Conservation (phyloP, 2,113 vertebrate genomes). For the Spermophilus dauricus region DNA sequence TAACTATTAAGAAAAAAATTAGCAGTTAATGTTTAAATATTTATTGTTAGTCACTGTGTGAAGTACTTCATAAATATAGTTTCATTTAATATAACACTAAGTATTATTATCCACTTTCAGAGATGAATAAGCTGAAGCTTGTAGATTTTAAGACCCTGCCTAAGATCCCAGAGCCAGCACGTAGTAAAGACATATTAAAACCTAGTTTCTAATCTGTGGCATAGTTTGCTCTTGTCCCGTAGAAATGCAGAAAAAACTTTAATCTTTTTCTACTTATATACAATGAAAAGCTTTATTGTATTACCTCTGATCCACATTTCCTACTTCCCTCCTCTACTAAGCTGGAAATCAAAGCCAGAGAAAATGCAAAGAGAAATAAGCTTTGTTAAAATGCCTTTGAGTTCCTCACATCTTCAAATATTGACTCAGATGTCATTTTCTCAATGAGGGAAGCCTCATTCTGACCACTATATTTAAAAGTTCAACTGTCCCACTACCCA, state of each 20-base stretch:
- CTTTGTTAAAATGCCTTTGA: conserved; percentile 29
- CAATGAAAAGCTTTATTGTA: conserved; percentile 24
- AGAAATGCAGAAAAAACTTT: background rate
- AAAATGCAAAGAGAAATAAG: conserved; percentile 44
- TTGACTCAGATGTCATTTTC: conserved; percentile 37
- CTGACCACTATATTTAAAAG: conserved; percentile 34
- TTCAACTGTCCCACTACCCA: background rate
- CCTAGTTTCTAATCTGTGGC: background rate
- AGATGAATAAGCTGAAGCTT: background rate
- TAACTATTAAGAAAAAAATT: conserved; percentile 23
- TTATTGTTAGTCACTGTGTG: background rate
- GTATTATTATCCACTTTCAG: conserved; percentile 16
- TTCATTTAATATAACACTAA: conserved; percentile 1
- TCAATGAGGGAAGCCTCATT: background rate
- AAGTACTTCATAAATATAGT: background rate
- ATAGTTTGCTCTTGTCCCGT: background rate
- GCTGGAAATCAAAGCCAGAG: conserved; percentile 36
- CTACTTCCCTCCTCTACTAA: background rate
- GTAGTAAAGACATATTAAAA: background rate
- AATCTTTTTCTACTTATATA: background rate
- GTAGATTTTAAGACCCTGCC: background rate
- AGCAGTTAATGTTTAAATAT: background rate
- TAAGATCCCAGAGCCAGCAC: background rate
- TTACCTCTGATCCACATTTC: background rate
- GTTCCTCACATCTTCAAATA: background rate